phyloP scores from a whole-genome alignment of 2,113 vertebrate species.

The Kryptolebias marmoratus region DNA sequence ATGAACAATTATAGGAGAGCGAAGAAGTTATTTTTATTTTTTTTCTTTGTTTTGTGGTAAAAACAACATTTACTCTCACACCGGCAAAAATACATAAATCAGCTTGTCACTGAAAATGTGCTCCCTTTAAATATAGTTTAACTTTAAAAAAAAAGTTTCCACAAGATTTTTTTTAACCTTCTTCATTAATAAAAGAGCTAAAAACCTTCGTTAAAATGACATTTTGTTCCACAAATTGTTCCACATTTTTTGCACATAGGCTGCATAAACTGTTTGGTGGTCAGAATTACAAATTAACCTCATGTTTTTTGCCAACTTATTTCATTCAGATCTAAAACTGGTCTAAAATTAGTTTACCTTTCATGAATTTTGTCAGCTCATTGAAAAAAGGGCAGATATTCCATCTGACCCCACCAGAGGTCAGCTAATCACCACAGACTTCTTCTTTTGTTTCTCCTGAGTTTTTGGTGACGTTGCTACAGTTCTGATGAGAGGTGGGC shows the following conservation, averaged over 20 bases:
- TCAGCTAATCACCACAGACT: too few relatives aligned
- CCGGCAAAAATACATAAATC: background rate
- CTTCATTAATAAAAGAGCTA: background rate
- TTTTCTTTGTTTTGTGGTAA: too few relatives aligned
- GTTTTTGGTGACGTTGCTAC: too few relatives aligned
- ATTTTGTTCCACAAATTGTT: background rate
- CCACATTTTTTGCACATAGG: too few relatives aligned
- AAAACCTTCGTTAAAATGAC: background rate
- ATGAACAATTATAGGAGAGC: background rate
- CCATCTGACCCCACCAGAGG: too few relatives aligned
- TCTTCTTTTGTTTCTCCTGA: too few relatives aligned
- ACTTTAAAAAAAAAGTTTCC: background rate
- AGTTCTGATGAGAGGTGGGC: too few relatives aligned
- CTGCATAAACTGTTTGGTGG: background rate
- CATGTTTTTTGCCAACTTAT: background rate
- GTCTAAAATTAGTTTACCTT: background rate
- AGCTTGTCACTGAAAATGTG: background rate
- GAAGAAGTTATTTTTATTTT: background rate
- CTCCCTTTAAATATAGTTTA: background rate
- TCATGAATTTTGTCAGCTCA: too few relatives aligned
- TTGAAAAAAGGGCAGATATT: too few relatives aligned
- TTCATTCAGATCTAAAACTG: background rate
- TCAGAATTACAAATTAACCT: background rate
- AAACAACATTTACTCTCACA: background rate
- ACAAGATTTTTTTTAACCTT: background rate